Conservation (phyloP, 2,113 vertebrate species). For the Athene cunicularia region DNA sequence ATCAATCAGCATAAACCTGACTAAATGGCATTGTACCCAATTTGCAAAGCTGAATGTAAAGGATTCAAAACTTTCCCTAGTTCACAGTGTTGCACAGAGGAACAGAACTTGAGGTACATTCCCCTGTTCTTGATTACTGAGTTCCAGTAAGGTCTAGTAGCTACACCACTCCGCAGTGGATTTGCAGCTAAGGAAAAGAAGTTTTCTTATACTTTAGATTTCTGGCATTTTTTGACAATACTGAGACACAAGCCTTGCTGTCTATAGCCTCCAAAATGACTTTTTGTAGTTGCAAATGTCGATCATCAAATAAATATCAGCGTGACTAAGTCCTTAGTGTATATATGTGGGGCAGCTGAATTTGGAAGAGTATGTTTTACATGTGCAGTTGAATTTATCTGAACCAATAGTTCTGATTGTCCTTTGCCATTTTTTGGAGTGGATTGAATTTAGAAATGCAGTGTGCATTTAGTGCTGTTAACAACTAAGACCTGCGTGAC, state of each 20-base stretch:
- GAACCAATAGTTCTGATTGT: neutral
- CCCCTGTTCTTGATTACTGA: neutral
- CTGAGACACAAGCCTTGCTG: neutral
- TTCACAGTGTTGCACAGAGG: neutral
- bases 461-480: neutral
- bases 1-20: conserved; percentile 20
- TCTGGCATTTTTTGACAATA: neutral
- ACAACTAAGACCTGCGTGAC: neutral
- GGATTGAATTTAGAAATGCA: neutral
- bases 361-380: neutral
- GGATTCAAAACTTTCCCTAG: neutral
- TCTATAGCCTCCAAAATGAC: neutral
- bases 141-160: neutral
- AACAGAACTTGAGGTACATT: neutral
- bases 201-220: neutral
- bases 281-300: neutral
- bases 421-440: neutral
- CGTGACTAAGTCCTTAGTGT: fast-evolving
- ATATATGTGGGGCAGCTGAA: neutral
- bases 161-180: neutral
- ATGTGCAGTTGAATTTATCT: neutral
- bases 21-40: neutral
- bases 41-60: neutral
- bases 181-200: neutral
- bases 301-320: neutral